Evolutionary conservation across 2,888 invertebrate species (phyloP).

Genomic region (Oscheius sp.): DNA sequence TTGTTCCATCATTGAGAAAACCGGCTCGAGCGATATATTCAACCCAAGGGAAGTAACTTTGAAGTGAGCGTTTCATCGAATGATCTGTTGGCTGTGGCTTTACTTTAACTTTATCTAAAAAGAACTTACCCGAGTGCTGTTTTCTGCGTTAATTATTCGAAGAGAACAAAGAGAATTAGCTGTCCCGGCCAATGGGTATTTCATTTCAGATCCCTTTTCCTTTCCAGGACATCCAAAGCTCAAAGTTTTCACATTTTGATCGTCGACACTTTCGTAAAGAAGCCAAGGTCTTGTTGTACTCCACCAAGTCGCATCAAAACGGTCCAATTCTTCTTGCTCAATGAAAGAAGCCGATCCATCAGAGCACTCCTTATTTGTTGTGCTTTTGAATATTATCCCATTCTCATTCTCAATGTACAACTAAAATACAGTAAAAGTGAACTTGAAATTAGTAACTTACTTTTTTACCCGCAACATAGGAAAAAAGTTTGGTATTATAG

Average conservation of each 20-base stretch:
- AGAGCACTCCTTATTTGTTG: constrained; percentile 17
- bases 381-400: constrained; percentile 20
- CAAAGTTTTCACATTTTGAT: constrained; percentile 85
- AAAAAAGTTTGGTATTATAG: constrained; percentile 22
- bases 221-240: constrained; percentile 72
- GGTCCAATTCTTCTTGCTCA: constrained; percentile 95
- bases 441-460: background rate
- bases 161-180: constrained; percentile 53
- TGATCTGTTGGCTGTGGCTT: constrained; percentile 38
- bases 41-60: constrained; percentile 83
- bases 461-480: constrained; percentile 44
- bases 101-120: no score
- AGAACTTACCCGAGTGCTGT: no score
- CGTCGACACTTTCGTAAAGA: constrained; percentile 76
- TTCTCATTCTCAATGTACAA: constrained; percentile 38
- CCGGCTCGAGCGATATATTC: constrained; percentile 94
- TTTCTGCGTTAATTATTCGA: constrained; percentile 46
- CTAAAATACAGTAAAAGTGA: constrained; percentile 7
- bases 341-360: constrained; percentile 94
- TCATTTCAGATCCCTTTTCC: constrained; percentile 44
- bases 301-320: constrained; percentile 99
- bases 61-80: constrained; percentile 40
- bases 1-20: constrained; percentile 90
- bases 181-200: constrained; percentile 58
- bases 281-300: constrained; percentile 77